A percentile compares a stretch with the other conserved stretches of the same genome.
Conservation (phyloP, 2,888 invertebrate genomes). For the Rhodophaea formosa region DNA sequence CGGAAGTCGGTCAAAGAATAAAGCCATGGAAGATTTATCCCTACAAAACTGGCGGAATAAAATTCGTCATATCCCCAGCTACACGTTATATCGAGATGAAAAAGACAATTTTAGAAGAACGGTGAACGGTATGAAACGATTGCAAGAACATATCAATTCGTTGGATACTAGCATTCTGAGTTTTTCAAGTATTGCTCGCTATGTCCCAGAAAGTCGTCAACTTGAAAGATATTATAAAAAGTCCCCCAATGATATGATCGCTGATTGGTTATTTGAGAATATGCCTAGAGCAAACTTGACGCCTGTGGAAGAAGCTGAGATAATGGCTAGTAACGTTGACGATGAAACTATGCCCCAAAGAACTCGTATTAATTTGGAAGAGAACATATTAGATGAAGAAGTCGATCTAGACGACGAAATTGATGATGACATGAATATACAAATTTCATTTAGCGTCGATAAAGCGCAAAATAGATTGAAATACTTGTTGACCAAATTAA, state of each 20-base stretch:
- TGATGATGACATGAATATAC: conserved; percentile 23
- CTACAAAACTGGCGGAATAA: conserved; percentile 55
- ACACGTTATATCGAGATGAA: conserved; percentile 37
- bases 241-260: conserved; percentile 38
- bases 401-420: conserved; percentile 14
- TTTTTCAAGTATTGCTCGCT: conserved; percentile 27
- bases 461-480: conserved; percentile 34
- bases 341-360: conserved; percentile 3
- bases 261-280: conserved; percentile 54
- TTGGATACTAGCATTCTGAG: conserved; percentile 47
- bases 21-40: conserved; percentile 62
- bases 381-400: conserved; percentile 14
- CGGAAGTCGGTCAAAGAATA: conserved; percentile 84
- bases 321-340: not conserved
- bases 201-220: conserved; percentile 32
- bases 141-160: conserved; percentile 42
- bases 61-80: conserved; percentile 15
- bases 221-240: conserved; percentile 36
- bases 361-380: not conserved
- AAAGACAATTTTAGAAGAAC: conserved; percentile 37
- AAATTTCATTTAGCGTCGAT: conserved; percentile 39
- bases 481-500: conserved; percentile 29
- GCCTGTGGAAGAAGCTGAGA: not conserved
- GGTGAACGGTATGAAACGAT: conserved; percentile 38
- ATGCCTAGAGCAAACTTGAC: not conserved